Conservation (phyloP, 2,888 invertebrate genomes). For the Chaitophorus viminalis region DNA sequence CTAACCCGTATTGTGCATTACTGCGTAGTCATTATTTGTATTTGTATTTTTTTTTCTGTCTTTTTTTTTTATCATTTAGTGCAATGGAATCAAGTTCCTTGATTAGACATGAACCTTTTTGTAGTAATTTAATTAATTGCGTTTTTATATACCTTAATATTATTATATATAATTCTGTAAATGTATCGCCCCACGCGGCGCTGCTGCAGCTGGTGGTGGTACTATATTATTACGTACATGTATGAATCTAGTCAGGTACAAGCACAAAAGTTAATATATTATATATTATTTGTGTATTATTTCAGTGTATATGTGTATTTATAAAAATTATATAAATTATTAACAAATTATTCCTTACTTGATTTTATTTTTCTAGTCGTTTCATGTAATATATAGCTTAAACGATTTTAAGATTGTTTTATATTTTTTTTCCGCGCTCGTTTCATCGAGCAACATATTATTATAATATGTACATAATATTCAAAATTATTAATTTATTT, state of each 20-base stretch:
- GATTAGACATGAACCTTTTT: not conserved
- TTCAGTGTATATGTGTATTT: conserved; percentile 48
- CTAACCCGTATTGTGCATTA: not conserved
- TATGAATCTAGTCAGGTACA: conserved; percentile 36
- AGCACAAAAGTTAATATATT: conserved; percentile 38
- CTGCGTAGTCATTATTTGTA: not conserved
- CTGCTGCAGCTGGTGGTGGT: not conserved
- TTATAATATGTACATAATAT: conserved; percentile 3
- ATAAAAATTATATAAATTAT: conserved; percentile 45
- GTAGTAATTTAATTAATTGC: not conserved
- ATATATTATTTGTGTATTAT: conserved; percentile 40
- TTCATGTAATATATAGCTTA: not conserved
- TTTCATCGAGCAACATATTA: not conserved
- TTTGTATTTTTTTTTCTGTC: not conserved
- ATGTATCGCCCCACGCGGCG: not conserved
- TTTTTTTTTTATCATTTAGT: not conserved
- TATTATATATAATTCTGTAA: not conserved
- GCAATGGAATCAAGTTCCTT: not conserved
- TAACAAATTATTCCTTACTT: conserved; percentile 28
- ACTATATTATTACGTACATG: not conserved
- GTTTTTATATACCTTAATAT: not conserved
- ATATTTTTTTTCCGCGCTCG: not conserved
- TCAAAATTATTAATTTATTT: conserved; percentile 22
- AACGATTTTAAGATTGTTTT: not conserved
- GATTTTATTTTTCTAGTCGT: conserved; percentile 25